Conservation (phyloP, 30 jellyfish, hydroid and myxozoan genomes). For the Turritopsis dohrnii region DNA sequence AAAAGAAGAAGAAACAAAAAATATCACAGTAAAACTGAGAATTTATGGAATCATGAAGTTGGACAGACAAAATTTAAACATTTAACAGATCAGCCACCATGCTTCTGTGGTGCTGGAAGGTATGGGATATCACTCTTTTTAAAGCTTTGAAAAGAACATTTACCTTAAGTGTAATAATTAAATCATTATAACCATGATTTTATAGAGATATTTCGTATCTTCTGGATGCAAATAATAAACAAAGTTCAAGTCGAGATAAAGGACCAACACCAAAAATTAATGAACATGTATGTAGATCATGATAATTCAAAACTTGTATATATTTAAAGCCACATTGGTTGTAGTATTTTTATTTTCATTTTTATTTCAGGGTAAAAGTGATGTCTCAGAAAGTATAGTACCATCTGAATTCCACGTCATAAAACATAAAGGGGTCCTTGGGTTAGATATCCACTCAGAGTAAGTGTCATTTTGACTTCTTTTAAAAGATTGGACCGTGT, state of each 20-base stretch:
- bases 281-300: not conserved
- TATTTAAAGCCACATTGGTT: not conserved
- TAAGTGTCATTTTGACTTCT: constrained; percentile 10
- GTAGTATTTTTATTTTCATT: not conserved
- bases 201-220: constrained; percentile 65
- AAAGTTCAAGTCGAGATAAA: not conserved
- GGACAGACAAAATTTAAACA: constrained; percentile 71
- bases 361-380: constrained; percentile 38
- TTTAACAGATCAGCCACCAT: constrained; percentile 81
- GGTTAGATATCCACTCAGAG: constrained; percentile 81
- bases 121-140: not conserved
- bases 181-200: constrained; percentile 3
- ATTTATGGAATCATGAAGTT: constrained; percentile 69
- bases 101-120: constrained; percentile 98
- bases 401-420: constrained; percentile 84
- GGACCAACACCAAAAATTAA: not conserved
- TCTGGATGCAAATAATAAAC: constrained; percentile 42
- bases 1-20: constrained; percentile 30
- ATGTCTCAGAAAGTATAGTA: constrained; percentile 42
- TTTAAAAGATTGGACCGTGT: not conserved
- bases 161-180: no score
- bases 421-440: constrained; percentile 80
- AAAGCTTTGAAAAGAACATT: no score
- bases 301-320: no score
- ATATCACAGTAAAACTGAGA: constrained; percentile 49